phyloP scores from a whole-genome alignment of 2,113 vertebrate species.

The Dromaius novaehollandiae region DNA sequence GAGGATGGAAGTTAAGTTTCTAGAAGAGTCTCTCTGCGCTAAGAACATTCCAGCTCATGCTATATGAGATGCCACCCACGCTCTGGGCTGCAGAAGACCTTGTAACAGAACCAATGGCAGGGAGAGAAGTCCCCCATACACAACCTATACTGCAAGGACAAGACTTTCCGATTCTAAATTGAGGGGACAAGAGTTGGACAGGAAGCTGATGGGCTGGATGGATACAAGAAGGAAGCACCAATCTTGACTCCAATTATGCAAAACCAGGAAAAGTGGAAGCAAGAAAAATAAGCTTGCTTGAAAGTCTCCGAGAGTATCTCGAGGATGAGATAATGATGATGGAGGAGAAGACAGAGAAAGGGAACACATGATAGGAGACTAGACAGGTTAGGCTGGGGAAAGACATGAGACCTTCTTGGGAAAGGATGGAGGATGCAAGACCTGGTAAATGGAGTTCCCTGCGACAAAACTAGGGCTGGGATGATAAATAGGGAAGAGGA shows the following conservation, averaged over 20 bases:
- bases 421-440: not conserved
- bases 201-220: not conserved
- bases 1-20: not conserved
- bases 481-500: not conserved
- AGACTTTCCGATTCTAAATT: not conserved
- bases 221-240: not conserved
- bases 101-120: accelerated
- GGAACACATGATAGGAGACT: not conserved
- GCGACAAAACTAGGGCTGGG: not conserved
- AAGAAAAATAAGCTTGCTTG: not conserved
- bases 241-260: not conserved
- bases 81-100: not conserved
- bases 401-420: not conserved
- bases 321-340: not conserved
- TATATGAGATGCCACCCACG: not conserved
- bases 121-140: accelerated
- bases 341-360: not conserved
- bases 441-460: not conserved
- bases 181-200: not conserved
- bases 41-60: not conserved
- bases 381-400: not conserved
- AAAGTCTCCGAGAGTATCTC: not conserved
- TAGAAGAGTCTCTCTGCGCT: not conserved
- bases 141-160: not conserved
- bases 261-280: not conserved